Conservation (phyloP, 1,140 invertebrate species). For the Mactra quadrangularis region DNA sequence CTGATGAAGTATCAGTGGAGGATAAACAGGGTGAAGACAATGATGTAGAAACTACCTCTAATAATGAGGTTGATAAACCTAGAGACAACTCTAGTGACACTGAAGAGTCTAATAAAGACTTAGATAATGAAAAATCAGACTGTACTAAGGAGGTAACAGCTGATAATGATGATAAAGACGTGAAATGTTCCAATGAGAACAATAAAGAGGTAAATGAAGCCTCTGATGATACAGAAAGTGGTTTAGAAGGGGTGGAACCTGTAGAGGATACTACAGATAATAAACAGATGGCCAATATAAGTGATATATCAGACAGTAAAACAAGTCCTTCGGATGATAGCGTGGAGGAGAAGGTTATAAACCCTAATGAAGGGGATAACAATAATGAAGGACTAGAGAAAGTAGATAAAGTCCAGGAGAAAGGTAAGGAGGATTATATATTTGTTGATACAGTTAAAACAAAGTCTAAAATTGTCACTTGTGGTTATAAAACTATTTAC, state of each 20-base stretch:
- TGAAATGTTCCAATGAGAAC: slow-evolving; percentile 8
- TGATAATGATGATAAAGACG: slow-evolving; percentile 1
- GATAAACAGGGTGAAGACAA: neutral
- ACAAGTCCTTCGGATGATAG: slow-evolving; percentile 30
- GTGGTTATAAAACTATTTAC: no score
- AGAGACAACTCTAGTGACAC: slow-evolving; percentile 17
- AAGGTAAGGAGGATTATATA: neutral
- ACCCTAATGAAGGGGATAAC: slow-evolving; percentile 33
- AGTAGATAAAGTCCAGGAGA: slow-evolving; percentile 9
- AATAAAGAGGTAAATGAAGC: slow-evolving; percentile 26
- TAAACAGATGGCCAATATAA: slow-evolving; percentile 47
- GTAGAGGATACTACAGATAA: slow-evolving; percentile 29
- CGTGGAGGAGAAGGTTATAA: slow-evolving; percentile 29
- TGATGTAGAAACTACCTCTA: neutral
- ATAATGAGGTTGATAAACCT: slow-evolving; percentile 17
- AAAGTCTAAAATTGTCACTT: neutral
- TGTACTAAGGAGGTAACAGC: neutral
- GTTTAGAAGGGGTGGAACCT: slow-evolving; percentile 14
- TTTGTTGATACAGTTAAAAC: neutral
- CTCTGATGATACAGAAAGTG: slow-evolving; percentile 4
- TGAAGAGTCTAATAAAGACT: slow-evolving; percentile 4
- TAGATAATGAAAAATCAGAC: slow-evolving; percentile 17
- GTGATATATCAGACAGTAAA: slow-evolving; percentile 24
- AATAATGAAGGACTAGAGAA: slow-evolving; percentile 46
- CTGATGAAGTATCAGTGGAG: neutral